A percentile compares a stretch with the other conserved stretches of the same genome.
Evolutionary conservation across 2,113 vertebrate species (phyloP).

Genomic region (Galeopterus variegatus): DNA sequence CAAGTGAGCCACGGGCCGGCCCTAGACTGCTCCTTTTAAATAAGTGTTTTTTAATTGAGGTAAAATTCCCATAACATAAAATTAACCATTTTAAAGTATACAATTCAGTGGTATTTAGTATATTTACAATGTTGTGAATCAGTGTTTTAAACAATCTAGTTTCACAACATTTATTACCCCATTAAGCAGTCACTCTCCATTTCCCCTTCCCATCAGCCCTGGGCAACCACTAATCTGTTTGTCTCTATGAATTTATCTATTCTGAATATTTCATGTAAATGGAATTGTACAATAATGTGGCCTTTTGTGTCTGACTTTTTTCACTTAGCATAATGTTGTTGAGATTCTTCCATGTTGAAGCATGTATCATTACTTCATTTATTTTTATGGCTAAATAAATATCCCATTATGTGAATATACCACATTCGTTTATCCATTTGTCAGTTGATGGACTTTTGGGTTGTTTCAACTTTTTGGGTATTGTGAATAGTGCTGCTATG

Average conservation of each 20-base stretch:
- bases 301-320: constrained; percentile 67
- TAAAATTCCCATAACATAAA: constrained; percentile 48
- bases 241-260: constrained; percentile 61
- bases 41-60: constrained; percentile 38
- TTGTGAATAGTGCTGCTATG: constrained; percentile 52
- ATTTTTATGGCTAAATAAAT: constrained; percentile 71
- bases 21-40: constrained; percentile 54
- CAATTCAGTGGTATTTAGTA: constrained; percentile 49
- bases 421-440: constrained; percentile 50
- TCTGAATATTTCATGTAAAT: constrained; percentile 59
- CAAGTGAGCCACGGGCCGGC: no score
- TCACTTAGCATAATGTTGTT: constrained; percentile 65
- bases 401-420: constrained; percentile 52
- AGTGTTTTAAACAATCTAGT: constrained; percentile 4
- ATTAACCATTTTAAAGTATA: constrained; percentile 55
- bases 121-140: background rate
- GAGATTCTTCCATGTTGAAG: constrained; percentile 58
- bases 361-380: constrained; percentile 56
- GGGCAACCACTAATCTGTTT: constrained; percentile 53
- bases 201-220: background rate
- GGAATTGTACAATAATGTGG: constrained; percentile 10
- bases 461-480: constrained; percentile 47
- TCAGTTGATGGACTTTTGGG: constrained; percentile 55
- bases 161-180: constrained; percentile 40
- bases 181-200: constrained; percentile 35